Evolutionary conservation across 2,797 vertebrate genomes (phyloP), one percentile per base, ranked within the genome.

Genomic region (Apodemus agrarius): DNA sequence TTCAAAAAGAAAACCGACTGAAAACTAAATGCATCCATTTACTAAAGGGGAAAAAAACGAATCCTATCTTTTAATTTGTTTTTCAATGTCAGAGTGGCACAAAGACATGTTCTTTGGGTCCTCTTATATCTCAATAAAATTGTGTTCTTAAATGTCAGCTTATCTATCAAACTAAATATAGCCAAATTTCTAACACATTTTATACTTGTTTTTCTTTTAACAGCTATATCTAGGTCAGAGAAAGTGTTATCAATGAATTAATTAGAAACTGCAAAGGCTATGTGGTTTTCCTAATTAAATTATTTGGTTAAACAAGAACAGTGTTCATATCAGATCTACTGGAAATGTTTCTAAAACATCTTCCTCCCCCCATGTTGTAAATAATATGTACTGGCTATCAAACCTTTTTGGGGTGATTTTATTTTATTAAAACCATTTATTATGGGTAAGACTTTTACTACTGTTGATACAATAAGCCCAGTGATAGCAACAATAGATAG

Each of bases 281-380:
- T 59, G 8, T 75, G 85, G 61, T 80, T 46, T 57, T 49, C 59
- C 46, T 61, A 95, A 94, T 82, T 61, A 90, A 94, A 59, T 26
- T 52, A 94, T 90, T 61, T 72, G 67, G 40, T 89, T 95, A 93
- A 95, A 75, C n/a, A 88, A 89, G 11, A 91, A 91, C 7, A 67
- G 10, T 29, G 29, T 85, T 89, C 21, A 9, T n/a, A 34, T 83
- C 74, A 84, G 65, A 67, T 37, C 49, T 76, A 63, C 8, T 40
- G 29, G 61, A 95, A 91, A 86, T 86, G 24, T 91, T 83, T 78
- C 69, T 78, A 72, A 97, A 89, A 78, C 57, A 29, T 52, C 65
- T 74, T 82, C 78, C 13, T 43, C 5, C 31, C 79, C 29, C 24
- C 82, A 26, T 40, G 8, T 88, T 89, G 40, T 57, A 90, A 94